These are phyloP conservation scores for Scomber scombrus DNA, from an alignment of 2,113 vertebrate genomes.

Conservation along the genomic window DNA sequence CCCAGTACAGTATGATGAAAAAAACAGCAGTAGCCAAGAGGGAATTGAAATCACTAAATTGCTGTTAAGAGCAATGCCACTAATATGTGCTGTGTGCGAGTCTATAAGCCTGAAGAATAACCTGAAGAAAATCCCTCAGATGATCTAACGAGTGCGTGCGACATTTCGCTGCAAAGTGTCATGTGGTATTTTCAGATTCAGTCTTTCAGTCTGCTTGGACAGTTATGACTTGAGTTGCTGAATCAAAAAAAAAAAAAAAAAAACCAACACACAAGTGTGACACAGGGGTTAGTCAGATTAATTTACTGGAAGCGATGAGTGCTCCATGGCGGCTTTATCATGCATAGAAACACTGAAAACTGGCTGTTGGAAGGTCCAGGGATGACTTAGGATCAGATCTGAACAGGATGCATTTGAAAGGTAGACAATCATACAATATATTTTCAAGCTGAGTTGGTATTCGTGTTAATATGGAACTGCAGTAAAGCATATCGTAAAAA, in stretches of 20 bases:
- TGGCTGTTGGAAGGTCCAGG: neutral
- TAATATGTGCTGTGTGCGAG: conserved; percentile 38
- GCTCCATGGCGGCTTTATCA: conserved; percentile 22
- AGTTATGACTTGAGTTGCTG: conserved; percentile 52
- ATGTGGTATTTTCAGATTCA: conserved; percentile 77
- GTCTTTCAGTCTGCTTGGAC: conserved; percentile 51
- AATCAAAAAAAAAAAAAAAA: conserved; percentile 49
- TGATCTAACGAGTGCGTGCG: conserved; percentile 66
- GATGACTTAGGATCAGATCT: neutral
- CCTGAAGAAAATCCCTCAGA: conserved; percentile 55
- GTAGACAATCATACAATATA: neutral
- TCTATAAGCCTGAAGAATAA: conserved; percentile 43
- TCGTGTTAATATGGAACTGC: conserved; percentile 1
- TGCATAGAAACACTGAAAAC: neutral
- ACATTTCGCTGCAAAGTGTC: conserved; percentile 78
- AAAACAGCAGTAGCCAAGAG: conserved; percentile 12
- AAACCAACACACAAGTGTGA: conserved; percentile 45
- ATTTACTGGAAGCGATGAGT: conserved; percentile 50
- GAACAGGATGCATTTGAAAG: neutral
- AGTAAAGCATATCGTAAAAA: conserved; percentile 5
- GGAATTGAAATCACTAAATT: conserved; percentile 46
- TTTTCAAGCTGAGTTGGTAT: neutral
- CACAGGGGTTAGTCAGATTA: conserved; percentile 25
- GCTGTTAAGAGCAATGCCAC: conserved; percentile 17
- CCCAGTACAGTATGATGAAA: neutral